A percentile compares a stretch with the other conserved stretches of the same genome.
These are phyloP conservation scores for Scatophagus argus DNA, from an alignment of 2,113 vertebrate species.

Conservation along the genomic window DNA sequence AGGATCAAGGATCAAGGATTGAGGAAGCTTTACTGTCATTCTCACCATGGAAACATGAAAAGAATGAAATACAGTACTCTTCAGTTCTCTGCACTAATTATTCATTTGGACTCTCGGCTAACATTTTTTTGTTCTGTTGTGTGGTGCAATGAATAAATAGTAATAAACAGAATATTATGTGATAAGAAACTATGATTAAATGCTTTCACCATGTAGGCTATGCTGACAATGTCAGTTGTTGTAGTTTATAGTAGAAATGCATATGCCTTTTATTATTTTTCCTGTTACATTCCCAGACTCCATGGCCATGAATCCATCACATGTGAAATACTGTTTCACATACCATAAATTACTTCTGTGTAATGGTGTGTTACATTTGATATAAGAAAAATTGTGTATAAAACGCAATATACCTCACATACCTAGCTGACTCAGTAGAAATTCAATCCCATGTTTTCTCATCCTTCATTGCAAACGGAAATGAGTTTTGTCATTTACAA, in stretches of 20 bases:
- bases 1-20: too few relatives aligned
- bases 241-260: neutral
- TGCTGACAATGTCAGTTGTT: neutral
- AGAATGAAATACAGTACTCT: too few relatives aligned
- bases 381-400: neutral
- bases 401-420: too few relatives aligned
- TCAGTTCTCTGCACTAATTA: constrained; percentile 20
- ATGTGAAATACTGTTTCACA: too few relatives aligned
- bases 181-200: neutral
- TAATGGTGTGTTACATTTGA: too few relatives aligned
- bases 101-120: constrained; percentile 7
- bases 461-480: neutral
- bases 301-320: too few relatives aligned
- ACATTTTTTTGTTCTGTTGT: neutral
- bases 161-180: neutral
- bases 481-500: neutral
- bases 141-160: neutral
- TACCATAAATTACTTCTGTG: too few relatives aligned
- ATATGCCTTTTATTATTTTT: too few relatives aligned
- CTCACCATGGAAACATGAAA: too few relatives aligned
- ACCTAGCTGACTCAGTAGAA: neutral
- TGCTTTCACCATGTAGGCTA: neutral
- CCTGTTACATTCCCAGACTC: too few relatives aligned
- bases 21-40: too few relatives aligned
- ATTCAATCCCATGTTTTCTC: neutral